Evolutionary conservation across 2,113 vertebrate genomes (phyloP), one percentile per base, ranked within the genome.

Genomic region (Eleginops maclovinus): DNA sequence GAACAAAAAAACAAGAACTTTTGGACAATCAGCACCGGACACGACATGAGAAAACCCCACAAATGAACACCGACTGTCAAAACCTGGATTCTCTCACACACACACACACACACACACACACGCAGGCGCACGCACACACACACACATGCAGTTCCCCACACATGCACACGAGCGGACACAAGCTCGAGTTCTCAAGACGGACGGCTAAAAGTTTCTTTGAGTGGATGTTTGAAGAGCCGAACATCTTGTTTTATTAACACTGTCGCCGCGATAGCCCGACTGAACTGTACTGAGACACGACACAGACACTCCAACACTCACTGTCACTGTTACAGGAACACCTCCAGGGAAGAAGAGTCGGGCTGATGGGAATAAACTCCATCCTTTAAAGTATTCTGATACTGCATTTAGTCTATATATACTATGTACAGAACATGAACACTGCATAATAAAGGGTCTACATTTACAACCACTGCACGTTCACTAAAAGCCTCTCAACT

Each of bases 351-450:
- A 44, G 64, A 79, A 79, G 83, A 85, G 51, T 84, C 77, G 81
- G 86, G 91, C 87, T 83, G 79, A 87, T 79, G 62, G 64, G 81
- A 91, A 73, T 63, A 71, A 41, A 82, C 40, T 46, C 3, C 47
- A 66, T 64, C 51, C 5, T 65, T 83, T 61, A 65, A 61, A 77
- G 51, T 4, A 24, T 47, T 73, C 60, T 72, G 49, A 59, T 85
- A 85, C 77, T 75, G 76, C 47, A 66, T 75, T 72, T 79, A 76
- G 69, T 79, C 74, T 86, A 87, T 90, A 87, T 91, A 92, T 89
- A 91, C 78, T 88, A 90, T 93, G 70, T 92, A 93, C 91, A 91
- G 71, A 79, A 86, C 75, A 62, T 60, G 63, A 63, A 72, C 79
- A 87, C 76, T 73, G 72, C 75, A 74, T 75, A 72, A 53, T 88